Base-by-base conservation (phyloP, 35 echinoderm and acorn worm species). In the Apostichopus japonicus region DNA sequence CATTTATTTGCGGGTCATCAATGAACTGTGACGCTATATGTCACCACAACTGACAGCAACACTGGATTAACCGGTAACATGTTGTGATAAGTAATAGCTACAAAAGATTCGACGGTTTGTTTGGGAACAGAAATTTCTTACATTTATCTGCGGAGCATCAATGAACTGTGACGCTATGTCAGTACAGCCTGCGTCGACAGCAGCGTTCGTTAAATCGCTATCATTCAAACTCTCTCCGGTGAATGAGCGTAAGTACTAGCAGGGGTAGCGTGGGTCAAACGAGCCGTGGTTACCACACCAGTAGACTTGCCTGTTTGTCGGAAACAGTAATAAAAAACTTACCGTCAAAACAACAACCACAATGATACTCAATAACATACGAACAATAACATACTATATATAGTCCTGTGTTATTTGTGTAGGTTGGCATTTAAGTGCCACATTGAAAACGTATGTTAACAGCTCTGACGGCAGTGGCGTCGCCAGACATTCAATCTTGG, bases 211-310 rank as follows among this genome's bases (percentile, higher is more conserved):
- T 57, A 92, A 79, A 33, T 92, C 75, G 23, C 75, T 59, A 19
- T 92, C 61, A 51, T 80, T 92, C 90, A 92, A 25, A 24, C n/a
- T 79, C 90, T 25, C 1, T 92, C 77, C 1, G 90, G 75, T 17
- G 72, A 58, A 24, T 63, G 73, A 24, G 90, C 90, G 90, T 92
- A 92, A 13, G 77, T 59, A 24, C 76, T 24, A 13, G 90, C 52
- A 9, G 90, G 90, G 23, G 90, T 92, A 13, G 90, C 90, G 23
- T 92, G 90, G 5, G 90, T 92, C n/a, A 92, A 14, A 16, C 90
- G 71, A 7, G 90, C 75, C 10, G 90, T 92, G 0, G 90, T 57
- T 4, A 92, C 90, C 5, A 92, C 24, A 25, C 90, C 90, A 23
- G 75, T 80, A n/a, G 90, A 92, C 56, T 92, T 92, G 23, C 90